Evolutionary conservation across 2,797 vertebrate species (phyloP), one percentile per base, ranked within the genome.

Genomic region (Podarcis siculus): DNA sequence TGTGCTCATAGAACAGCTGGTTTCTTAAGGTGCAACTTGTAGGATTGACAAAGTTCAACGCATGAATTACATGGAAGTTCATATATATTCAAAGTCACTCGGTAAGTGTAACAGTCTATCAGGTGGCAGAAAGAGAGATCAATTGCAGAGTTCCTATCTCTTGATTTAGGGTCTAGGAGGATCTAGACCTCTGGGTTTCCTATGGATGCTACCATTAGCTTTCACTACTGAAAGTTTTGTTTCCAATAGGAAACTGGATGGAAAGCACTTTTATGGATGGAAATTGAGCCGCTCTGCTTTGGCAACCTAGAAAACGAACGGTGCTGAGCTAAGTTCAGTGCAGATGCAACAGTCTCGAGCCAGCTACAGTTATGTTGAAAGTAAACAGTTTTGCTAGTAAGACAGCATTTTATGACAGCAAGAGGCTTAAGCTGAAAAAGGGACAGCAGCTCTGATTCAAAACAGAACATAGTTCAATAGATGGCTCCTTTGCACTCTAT

Each of bases 261-360:
- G 85, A 94, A 85, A 82, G 49, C 66, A 89, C 92, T 87, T 87
- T 85, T 32, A 30, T 9, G 80, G 90, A 93, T 92, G 85, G 93
- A 85, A 93, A 94, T 49, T 86, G 94, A 92, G 93, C 85, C 95
- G 93, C 94, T 94, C 93, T 90, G 94, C 90, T 93, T 88, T 93
- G 90, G 93, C 90, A 91, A 91, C 90, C 90, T 88, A 91, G 85
- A 94, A 90, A 93, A 91, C 90, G 92, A 95, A 95, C 87, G 83
- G 88, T 90, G 89, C 92, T 78, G 64, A 85, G 13, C 80, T 93
- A 89, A 0, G 88, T 79, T 93, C 85, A 93, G 86, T 75, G 94
- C 86, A 93, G 93, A 95, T 92, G 94, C 91, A 96, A 96, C 95
- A 96, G 95, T 95, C 95, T 93, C 95, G 91, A 93, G 95, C 95